phyloP scores from a whole-genome alignment of 2,797 vertebrate species.

The Distichodus sexfasciatus region DNA sequence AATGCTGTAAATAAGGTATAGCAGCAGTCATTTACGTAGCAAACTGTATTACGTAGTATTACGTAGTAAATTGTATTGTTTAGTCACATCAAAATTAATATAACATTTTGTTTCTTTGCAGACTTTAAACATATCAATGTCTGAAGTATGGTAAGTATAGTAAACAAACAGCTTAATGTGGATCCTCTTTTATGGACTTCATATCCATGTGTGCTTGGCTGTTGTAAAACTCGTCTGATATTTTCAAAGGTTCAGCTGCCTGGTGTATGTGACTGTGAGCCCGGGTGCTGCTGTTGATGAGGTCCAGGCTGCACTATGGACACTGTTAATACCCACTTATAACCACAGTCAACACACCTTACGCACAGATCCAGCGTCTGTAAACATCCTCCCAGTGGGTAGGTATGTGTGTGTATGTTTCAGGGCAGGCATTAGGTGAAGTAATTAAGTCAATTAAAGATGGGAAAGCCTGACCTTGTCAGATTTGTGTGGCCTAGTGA shows the following conservation, averaged over 20 bases:
- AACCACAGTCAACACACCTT: constrained; percentile 37
- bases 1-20: constrained; percentile 56
- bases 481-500: no score
- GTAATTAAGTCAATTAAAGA: no score
- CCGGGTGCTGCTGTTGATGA: constrained; percentile 56
- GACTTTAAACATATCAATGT: not conserved
- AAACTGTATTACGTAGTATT: not conserved
- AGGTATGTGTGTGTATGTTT: constrained; percentile 33
- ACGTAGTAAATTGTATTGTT: not conserved
- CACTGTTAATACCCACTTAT: constrained; percentile 48
- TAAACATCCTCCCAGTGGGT: constrained; percentile 63
- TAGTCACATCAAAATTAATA: not conserved
- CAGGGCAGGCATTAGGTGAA: not conserved
- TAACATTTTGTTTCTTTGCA: constrained; percentile 9
- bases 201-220: not conserved
- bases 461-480: no score
- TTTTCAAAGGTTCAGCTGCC: constrained; percentile 56
- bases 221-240: not conserved
- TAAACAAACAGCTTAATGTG: not conserved
- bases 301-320: constrained; percentile 51
- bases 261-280: constrained; percentile 54
- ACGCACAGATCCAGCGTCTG: constrained; percentile 49
- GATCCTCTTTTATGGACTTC: not conserved
- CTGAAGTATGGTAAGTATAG: constrained; percentile 33
- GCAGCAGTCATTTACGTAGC: not conserved